These are phyloP conservation scores for Himalopsyche kuldschensis DNA, from an alignment of 2,888 invertebrate species.

Conservation along the genomic window DNA sequence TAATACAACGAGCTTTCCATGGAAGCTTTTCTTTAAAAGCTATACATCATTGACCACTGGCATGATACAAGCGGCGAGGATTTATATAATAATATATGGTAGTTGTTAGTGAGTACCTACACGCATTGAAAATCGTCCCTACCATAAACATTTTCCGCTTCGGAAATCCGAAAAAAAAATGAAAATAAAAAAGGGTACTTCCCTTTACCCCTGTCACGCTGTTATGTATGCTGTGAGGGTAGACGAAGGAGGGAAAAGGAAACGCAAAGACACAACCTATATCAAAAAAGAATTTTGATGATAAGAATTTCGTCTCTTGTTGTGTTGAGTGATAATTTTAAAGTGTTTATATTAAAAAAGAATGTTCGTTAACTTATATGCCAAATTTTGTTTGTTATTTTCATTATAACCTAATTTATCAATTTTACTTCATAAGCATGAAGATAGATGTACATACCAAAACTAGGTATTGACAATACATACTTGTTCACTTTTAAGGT, in stretches of 20 bases:
- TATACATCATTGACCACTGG: constrained; percentile 26
- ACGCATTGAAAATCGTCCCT: constrained; percentile 38
- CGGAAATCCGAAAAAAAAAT: constrained; percentile 34
- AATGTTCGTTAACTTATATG: no score
- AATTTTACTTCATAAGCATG: no score
- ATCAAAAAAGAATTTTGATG: neutral
- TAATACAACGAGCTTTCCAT: neutral
- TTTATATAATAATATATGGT: constrained; percentile 37
- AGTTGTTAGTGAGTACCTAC: constrained; percentile 34
- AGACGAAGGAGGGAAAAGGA: neutral
- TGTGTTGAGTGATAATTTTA: no score
- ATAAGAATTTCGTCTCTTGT: no score
- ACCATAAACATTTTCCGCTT: constrained; percentile 39
- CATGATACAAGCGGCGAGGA: constrained; percentile 32
- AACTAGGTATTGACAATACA: no score
- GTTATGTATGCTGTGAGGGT: constrained; percentile 23
- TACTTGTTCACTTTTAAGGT: no score
- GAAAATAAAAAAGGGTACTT: constrained; percentile 33
- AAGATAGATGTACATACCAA: no score
- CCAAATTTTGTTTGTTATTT: no score
- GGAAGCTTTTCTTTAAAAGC: neutral
- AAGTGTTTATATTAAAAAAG: no score
- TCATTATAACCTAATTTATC: no score
- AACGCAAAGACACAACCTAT: neutral
- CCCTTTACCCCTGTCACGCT: constrained; percentile 20